Base-by-base conservation (phyloP, 2,888 invertebrate species). In the Pterobdella sp. region DNA sequence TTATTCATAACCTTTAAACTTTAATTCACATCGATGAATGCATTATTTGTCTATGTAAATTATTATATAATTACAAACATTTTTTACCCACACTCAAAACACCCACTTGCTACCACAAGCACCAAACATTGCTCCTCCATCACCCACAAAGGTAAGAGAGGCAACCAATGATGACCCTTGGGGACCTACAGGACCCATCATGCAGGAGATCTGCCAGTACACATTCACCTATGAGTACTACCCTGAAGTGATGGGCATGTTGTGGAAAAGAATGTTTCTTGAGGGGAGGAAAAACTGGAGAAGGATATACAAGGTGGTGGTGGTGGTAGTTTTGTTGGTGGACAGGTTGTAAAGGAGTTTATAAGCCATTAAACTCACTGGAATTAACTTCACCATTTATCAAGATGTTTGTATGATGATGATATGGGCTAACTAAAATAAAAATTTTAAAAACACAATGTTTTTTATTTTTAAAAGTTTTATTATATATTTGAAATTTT, bases 131-230 rank as follows among this genome's bases (percentile, higher is more conserved):
- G n/a, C n/a, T n/a, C n/a, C 70, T n/a, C n/a, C n/a, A n/a, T n/a
- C n/a, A n/a, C n/a, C n/a, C n/a, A n/a, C n/a, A n/a, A 96, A 96
- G 86, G 98, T 99, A 0, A 88, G 98, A 72, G 98, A 99, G 85
- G 98, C 98, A 10, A 99, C 98, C 18, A 99, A 97, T 81, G 98
- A 99, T 85, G 98, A 99, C 85, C 92, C 96, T 3, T 99, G 98
- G 98, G 98, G 98, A n/a, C 96, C 96, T 68, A 95, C 72, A 92
- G 95, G 81, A 74, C 85, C 78, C 32, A 85, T 95, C 84, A 97
- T 98, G 94, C 94, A 95, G 85, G 98, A 99, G 86, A 86, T 99
- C 78, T 94, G 97, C 37, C 91, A 94, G 80, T 90, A 94, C 78
- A 98, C 98, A 76, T 96, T 94, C 86, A 94, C 94, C 26, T 96